Evolutionary conservation across 2,888 invertebrate genomes (phyloP).

Genomic region (Synergus japonicus): DNA sequence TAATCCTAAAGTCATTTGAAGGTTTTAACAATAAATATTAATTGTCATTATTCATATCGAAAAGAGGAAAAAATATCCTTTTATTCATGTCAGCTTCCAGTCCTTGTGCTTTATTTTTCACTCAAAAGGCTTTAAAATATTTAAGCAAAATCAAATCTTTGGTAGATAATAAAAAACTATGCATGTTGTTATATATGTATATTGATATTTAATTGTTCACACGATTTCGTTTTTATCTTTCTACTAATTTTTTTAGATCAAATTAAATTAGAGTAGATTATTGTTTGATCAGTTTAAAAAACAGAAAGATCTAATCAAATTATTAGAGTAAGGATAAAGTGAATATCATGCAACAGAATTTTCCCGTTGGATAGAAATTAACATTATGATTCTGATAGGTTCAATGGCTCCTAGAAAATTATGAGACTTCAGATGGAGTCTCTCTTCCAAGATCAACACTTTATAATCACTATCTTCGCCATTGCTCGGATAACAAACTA

Average conservation of each 20-base stretch:
- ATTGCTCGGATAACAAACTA: constrained; percentile 94
- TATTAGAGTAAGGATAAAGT: not conserved
- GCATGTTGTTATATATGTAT: not conserved
- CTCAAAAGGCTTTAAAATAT: not conserved
- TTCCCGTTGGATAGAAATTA: constrained; percentile 11
- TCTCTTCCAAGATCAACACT: constrained; percentile 96
- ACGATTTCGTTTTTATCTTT: not conserved
- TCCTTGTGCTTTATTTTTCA: not conserved
- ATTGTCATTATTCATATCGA: not conserved
- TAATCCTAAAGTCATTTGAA: not conserved
- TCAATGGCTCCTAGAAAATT: constrained; percentile 98
- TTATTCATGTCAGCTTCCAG: not conserved
- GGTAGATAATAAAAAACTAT: not conserved
- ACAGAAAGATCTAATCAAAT: not conserved
- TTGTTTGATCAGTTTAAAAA: not conserved
- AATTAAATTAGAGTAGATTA: not conserved
- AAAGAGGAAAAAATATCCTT: not conserved
- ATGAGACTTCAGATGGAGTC: constrained; percentile 97
- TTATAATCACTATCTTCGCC: constrained; percentile 97
- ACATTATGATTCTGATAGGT: constrained; percentile 79
- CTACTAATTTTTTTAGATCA: not conserved
- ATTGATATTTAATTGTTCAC: not conserved
- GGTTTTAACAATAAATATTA: not conserved
- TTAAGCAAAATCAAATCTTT: not conserved
- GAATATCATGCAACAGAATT: not conserved